Evolutionary conservation across 2,113 vertebrate genomes (phyloP).

Genomic region (Chaetorhynchus papuensis): DNA sequence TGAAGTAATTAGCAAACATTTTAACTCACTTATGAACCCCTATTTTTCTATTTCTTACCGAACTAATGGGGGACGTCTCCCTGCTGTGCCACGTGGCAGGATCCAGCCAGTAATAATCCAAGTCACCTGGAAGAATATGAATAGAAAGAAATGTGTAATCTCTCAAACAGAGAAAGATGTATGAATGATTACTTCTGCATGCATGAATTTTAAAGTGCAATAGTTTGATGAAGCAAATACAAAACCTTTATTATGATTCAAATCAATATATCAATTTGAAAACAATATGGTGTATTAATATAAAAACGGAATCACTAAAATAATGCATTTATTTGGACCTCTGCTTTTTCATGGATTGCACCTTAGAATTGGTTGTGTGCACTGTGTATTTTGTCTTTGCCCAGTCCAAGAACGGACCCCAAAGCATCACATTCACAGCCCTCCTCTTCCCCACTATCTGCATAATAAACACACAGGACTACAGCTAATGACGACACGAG

Average conservation of each 20-base stretch:
- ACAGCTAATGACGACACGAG: neutral
- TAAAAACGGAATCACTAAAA: neutral
- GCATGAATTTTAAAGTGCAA: neutral
- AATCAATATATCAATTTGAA: neutral
- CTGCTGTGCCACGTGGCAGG: slow-evolving; percentile 96
- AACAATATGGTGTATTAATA: neutral
- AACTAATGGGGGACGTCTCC: slow-evolving; percentile 81
- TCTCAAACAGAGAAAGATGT: neutral
- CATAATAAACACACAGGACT: neutral
- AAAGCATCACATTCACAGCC: neutral
- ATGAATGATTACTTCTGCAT: neutral
- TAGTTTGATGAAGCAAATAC: neutral
- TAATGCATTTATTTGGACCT: neutral
- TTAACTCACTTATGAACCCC: neutral
- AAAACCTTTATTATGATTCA: neutral
- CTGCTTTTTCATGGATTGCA: neutral
- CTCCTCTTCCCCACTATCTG: neutral
- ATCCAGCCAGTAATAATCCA: slow-evolving; percentile 97
- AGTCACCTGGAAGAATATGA: slow-evolving; percentile 82
- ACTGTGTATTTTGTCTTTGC: neutral
- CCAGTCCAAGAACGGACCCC: neutral
- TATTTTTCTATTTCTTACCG: slow-evolving; percentile 67
- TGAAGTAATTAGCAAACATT: neutral
- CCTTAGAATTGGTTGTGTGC: neutral
- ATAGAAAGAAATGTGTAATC: slow-evolving; percentile 45